Base-by-base conservation (phyloP, 2,888 invertebrate species). In the Acholoe squamosa region DNA sequence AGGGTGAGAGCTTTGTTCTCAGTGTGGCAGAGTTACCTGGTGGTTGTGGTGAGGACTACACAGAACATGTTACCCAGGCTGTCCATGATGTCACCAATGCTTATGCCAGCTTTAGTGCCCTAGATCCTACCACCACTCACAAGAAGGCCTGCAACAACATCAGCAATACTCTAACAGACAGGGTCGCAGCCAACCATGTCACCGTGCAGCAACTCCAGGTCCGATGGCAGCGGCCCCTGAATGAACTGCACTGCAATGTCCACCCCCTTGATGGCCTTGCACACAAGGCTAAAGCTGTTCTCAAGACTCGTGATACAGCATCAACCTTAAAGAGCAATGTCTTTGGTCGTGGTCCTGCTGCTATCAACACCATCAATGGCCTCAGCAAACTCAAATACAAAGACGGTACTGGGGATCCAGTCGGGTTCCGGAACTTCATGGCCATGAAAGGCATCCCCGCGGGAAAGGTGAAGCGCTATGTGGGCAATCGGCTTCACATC, bases 401-500 rank as follows among this genome's bases (percentile, higher is more conserved):
- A 28, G 33, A 77, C 19, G 77, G 77, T 0, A 77, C n/a, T 16
- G 77, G 77, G 19, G 77, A 77, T 28, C 77, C 77, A 33, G 1
- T 3, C 28, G 77, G 77, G n/a, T 77, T 77, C 34, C 19, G 28
- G 34, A 33, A 19, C 31, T 77, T 12, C 77, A 19, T 77, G 19
- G 28, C 19, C 19, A 28, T n/a, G 31, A 28, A 19, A 19, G 34
- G 28, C 3, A 77, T 77, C 19, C 77, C 77, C 3, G 28, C 28
- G 3, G 34, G 34, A 19, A 77, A 16, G 19, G 19, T 77, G 7
- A 19, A 19, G 31, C 77, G 77, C n/a, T 77, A 77, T 77, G 77
- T 77, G 28, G 77, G 77, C 25, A 77, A 77, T 28, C 5, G 77
- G 31, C 31, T 77, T n/a, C 77, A 77, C 28, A 28, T 77, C 61